A percentile compares a stretch with the other conserved stretches of the same genome.
Evolutionary conservation across 2,797 vertebrate genomes (phyloP).

Genomic region (Chiroxiphia lanceolata): DNA sequence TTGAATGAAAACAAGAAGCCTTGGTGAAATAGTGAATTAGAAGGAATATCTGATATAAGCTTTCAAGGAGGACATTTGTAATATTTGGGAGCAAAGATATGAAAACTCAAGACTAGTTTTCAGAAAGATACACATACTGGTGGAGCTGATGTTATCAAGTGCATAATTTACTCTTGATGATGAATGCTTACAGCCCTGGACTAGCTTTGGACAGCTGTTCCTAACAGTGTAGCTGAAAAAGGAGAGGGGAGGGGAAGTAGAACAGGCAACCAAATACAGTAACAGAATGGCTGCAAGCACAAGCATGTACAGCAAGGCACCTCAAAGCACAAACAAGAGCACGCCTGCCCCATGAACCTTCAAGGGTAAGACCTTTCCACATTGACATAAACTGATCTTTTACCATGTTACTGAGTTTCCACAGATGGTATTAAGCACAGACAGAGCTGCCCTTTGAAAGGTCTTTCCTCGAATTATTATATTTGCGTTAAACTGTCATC

Average conservation of each 20-base stretch:
- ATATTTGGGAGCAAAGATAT: neutral
- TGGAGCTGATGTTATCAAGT: accelerated
- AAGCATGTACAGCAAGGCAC: neutral
- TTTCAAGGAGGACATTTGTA: neutral
- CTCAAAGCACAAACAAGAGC: neutral
- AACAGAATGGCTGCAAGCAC: neutral
- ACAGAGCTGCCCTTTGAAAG: neutral
- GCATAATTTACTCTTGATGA: neutral
- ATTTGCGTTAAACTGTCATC: neutral
- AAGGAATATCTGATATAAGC: neutral
- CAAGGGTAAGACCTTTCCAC: neutral
- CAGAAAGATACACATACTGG: neutral
- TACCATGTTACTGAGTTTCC: neutral
- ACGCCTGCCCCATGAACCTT: neutral
- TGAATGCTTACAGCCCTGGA: neutral
- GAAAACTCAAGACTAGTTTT: neutral
- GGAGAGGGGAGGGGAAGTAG: neutral
- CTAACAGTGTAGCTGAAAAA: neutral
- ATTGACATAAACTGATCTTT: neutral
- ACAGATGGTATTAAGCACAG: neutral
- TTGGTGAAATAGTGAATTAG: neutral
- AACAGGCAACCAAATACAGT: neutral
- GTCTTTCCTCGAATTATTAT: neutral
- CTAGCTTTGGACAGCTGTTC: neutral
- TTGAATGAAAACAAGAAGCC: neutral